Evolutionary conservation across 2,113 vertebrate species (phyloP), one percentile per base, ranked within the genome.

Genomic region (Ginglymostoma cirratum): DNA sequence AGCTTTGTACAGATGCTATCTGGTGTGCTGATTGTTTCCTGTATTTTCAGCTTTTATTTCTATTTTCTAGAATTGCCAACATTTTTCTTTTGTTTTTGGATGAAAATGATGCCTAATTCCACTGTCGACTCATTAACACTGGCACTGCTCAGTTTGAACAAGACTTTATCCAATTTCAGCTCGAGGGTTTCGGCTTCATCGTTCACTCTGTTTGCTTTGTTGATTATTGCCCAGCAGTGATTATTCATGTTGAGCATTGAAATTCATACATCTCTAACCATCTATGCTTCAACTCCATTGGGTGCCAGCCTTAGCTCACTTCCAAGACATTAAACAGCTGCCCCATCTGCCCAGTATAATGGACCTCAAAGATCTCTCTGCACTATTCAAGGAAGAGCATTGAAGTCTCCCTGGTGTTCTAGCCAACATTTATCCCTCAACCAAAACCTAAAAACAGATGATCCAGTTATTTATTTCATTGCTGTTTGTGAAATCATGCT

Each of bases 401-500:
- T 66, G 89, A n/a, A 38, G 61, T 66, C n/a, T 93, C n/a, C 89
- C 89, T 21, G 10, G 19, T n/a, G 6, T 93, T 93, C 55, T 7
- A 65, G n/a, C 61, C n/a, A 93, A 93, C 55, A 93, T 93, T 93
- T 38, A 67, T 93, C 61, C n/a, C n/a, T 90, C 48, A 87, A 23
- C n/a, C n/a, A 65, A 66, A 61, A 67, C 17, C 61, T 67, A 42
- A 93, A 93, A 93, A 55, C n/a, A 38, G 61, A 93, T 93, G 65
- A 66, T 66, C 61, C 17, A 66, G 34, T 38, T 5, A 93, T 93
- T 66, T 93, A 66, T 66, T 93, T 93, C 89, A 93, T 66, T 61
- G 15, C 87, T 83, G 87, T 93, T 93, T 93, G 89, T 93, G 89
- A 93, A 66, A 93, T 19, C 89, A 65, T n/a, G 87, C 87, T 93